Base-by-base conservation (phyloP, 2,113 vertebrate species). In the Clarias gariepinus region DNA sequence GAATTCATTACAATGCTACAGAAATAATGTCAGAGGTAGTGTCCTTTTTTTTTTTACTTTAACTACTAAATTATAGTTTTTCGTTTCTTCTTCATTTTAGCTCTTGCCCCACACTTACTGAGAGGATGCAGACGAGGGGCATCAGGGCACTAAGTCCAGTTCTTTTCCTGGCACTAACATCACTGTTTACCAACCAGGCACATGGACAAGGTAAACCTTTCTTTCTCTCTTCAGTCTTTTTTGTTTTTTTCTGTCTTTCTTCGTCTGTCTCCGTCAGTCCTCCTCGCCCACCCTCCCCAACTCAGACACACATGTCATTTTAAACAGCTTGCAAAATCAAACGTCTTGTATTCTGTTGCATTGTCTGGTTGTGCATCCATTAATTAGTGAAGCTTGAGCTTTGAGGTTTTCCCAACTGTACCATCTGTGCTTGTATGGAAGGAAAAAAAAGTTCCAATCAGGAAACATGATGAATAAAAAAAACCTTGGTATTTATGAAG, bases 181-280 rank as follows among this genome's bases (percentile, higher is more conserved):
- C 88, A 23, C 58, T 92, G 61, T 33, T 88, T 58, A 84, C 89
- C 87, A 90, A 90, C 83, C 16, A 92, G 16, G 82, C 89, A 53
- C 78, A 78, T 84, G 91, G 93, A 64, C 93, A 94, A 92, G 93
- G 93, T 94, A 92, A 91, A 23, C 47, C 21, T 64, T 0, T 63
- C 8, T 81, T 18, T 64, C 41, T 82, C 6, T n/a, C 36, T 66
- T 47, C 47, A 47, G 47, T 47, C 47, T 47, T 47, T 47, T 47
- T 47, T 47, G 47, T 47, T 7, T 1, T 1, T 30, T 18, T 15
- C 64, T 66, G 3, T 64, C 60, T 60, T 16, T n/a, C 15, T 78
- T 15, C 63, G 12, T 28, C 52, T 87, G 12, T 68, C 36, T 81
- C 53, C 83, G 47, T 78, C 61, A 4, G 12, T 18, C 18, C 25